A percentile compares a stretch with the other conserved stretches of the same genome.
These are phyloP conservation scores for Drosophila macrospina DNA, from an alignment of 2,888 invertebrate genomes.

Conservation along the genomic window DNA sequence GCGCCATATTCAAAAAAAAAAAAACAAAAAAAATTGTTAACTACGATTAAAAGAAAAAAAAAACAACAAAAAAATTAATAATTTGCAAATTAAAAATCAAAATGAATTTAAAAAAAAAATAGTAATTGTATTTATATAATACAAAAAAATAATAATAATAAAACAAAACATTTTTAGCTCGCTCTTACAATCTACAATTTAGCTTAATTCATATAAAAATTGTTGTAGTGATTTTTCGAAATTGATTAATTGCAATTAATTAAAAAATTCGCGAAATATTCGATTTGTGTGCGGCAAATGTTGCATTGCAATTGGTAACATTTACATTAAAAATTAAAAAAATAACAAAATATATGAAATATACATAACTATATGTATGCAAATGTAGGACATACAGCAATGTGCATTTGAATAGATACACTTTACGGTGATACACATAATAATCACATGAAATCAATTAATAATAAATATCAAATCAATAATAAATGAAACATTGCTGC, in stretches of 20 bases:
- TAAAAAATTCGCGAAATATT: constrained; percentile 17
- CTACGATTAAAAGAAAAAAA: constrained; percentile 33
- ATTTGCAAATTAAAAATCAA: constrained; percentile 44
- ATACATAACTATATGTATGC: constrained; percentile 5
- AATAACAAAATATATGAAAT: constrained; percentile 10
- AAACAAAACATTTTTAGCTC: constrained; percentile 32
- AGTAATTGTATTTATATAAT: constrained; percentile 36
- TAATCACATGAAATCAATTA: too few relatives aligned
- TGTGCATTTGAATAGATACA: constrained; percentile 18
- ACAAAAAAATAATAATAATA: constrained; percentile 20
- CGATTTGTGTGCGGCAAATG: constrained; percentile 32
- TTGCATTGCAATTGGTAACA: not conserved
- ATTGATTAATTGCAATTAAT: constrained; percentile 12
- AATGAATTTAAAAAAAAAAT: constrained; percentile 30
- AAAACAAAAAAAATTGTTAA: constrained; percentile 24
- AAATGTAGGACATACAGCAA: constrained; percentile 2
- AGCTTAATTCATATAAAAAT: constrained; percentile 45
- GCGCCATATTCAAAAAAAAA: constrained; percentile 52
- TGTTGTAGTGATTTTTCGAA: constrained; percentile 1
- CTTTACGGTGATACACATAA: not conserved
- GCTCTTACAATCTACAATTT: constrained; percentile 55
- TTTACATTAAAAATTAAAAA: constrained; percentile 1
- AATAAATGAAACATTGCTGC: too few relatives aligned
- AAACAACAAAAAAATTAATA: constrained; percentile 7
- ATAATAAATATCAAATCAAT: too few relatives aligned